Conservation (phyloP, 2,113 vertebrate species). For the Prolemur simus region DNA sequence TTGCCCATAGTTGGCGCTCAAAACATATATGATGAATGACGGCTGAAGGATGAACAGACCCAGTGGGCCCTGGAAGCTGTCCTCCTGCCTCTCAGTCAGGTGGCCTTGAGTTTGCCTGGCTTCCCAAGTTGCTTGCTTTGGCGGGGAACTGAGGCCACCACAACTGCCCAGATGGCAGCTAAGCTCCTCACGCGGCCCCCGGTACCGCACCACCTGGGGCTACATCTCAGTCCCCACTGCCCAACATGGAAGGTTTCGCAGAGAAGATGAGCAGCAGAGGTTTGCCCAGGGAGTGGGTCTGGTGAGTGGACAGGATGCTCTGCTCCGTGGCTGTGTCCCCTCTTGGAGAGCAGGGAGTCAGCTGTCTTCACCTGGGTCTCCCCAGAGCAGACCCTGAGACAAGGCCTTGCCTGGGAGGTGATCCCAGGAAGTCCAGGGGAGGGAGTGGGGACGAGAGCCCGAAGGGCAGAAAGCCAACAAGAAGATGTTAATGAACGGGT, state of each 20-base stretch:
- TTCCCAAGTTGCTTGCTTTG: neutral
- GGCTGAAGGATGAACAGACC: neutral
- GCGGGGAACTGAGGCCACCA: neutral
- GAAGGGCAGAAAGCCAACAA: neutral
- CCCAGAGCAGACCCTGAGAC: neutral
- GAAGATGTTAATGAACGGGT: neutral
- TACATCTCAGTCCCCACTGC: rapidly evolving
- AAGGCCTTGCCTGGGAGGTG: neutral
- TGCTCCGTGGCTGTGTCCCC: neutral
- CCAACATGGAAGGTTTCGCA: neutral
- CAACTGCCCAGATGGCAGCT: neutral
- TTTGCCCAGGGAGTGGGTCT: neutral
- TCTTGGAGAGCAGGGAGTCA: neutral
- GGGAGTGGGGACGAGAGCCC: neutral
- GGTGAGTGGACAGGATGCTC: too few species aligned
- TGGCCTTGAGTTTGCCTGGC: neutral
- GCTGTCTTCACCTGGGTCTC: neutral
- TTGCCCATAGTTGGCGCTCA: neutral
- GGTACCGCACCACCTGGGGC: too few species aligned
- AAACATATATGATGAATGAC: neutral
- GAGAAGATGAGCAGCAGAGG: neutral
- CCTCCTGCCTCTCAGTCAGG: neutral
- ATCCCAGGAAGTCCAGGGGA: neutral
- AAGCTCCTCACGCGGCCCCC: neutral
- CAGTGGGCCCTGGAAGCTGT: too few species aligned